Evolutionary conservation across 2,888 invertebrate species (phyloP).

Genomic region (Branchellion lobata): DNA sequence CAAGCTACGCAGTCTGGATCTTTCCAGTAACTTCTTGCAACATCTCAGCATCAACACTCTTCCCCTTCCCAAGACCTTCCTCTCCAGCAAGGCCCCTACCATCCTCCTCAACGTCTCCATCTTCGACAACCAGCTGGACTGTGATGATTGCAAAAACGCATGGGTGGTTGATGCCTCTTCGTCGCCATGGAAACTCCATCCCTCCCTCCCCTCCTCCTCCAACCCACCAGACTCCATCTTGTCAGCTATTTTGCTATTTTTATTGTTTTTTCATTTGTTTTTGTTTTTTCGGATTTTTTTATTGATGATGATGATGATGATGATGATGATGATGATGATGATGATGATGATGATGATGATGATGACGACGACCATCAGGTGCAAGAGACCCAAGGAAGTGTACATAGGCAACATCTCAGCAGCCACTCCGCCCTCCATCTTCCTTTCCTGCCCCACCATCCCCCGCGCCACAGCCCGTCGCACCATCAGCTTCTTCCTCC

Average conservation of each 20-base stretch:
- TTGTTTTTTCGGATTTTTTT: background rate
- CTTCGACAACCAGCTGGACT: background rate
- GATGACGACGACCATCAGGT: background rate
- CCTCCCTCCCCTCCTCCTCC: background rate
- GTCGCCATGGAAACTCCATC: slow-evolving; percentile 7
- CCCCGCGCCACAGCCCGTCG: background rate
- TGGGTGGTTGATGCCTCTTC: background rate
- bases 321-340: background rate
- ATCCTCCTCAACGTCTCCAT: background rate
- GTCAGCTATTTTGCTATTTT: background rate
- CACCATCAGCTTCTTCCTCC: background rate
- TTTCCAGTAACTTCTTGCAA: background rate
- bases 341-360: background rate
- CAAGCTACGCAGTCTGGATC: background rate
- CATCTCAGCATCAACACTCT: background rate
- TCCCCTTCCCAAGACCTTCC: background rate
- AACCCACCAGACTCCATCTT: background rate
- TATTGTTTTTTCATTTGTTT: background rate
- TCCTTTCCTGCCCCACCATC: background rate
- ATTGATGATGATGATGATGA: background rate
- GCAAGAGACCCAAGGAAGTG: background rate
- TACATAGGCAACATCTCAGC: background rate
- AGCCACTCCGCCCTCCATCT: background rate
- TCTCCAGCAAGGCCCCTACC: too few species aligned
- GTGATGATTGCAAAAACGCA: background rate